Evolutionary conservation across 1,140 invertebrate genomes (phyloP).

Genomic region (Ceratina australensis): DNA sequence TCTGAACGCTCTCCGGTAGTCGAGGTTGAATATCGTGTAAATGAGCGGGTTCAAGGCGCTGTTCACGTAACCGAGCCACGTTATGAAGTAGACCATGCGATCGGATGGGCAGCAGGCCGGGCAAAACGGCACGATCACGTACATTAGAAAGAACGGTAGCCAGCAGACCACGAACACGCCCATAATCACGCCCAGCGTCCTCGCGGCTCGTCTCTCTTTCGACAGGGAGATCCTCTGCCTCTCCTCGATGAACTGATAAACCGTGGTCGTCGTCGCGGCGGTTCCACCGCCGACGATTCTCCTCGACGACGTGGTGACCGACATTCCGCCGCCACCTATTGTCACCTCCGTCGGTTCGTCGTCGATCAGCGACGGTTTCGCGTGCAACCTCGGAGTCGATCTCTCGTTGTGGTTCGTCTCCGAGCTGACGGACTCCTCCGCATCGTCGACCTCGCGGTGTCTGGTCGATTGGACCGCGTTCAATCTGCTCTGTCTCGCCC

Average conservation of each 20-base stretch:
- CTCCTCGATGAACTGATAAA: conserved; percentile 95
- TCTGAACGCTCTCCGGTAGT: conserved; percentile 96
- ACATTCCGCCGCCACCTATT: conserved; percentile 43
- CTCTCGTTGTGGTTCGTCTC: conserved; percentile 81
- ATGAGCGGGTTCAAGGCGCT: conserved; percentile 98
- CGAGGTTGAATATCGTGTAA: conserved; percentile 98
- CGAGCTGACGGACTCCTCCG: conserved; percentile 89
- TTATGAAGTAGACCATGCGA: conserved; percentile 92
- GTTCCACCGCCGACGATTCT: conserved; percentile 57
- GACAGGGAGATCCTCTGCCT: conserved; percentile 95
- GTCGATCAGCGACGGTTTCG: conserved; percentile 73
- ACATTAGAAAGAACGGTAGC: conserved; percentile 98
- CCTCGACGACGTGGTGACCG: conserved; percentile 37
- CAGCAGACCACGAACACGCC: conserved; percentile 97
- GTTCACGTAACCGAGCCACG: conserved; percentile 99
- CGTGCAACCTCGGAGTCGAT: conserved; percentile 73
- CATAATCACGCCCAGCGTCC: conserved; percentile 96
- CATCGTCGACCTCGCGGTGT: conserved; percentile 75
- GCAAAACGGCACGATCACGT: conserved; percentile 94
- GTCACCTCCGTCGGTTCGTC: conserved; percentile 76
- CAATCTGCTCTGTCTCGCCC: conserved; percentile 89
- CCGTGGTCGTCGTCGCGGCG: conserved; percentile 79
- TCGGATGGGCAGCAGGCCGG: conserved; percentile 88
- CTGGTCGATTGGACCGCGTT: conserved; percentile 82
- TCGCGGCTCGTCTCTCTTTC: conserved; percentile 93